Evolutionary conservation across 2,888 invertebrate genomes (phyloP), one percentile per base, ranked within the genome.

Genomic region (Acanthoscelides obtectus): DNA sequence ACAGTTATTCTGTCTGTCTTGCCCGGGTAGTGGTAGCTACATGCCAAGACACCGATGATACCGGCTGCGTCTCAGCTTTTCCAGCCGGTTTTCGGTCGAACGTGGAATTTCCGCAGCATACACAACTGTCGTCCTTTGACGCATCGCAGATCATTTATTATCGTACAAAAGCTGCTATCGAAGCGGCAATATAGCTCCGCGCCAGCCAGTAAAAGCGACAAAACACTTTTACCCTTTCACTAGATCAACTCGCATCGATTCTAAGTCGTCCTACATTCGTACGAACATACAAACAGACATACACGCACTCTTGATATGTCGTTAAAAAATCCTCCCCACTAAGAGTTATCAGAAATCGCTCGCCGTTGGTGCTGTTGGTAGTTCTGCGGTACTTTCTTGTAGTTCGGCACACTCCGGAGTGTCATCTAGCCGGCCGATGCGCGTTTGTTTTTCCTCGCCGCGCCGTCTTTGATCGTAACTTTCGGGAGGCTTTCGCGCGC

Each of bases 321-420:
- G 17, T 45, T 45, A 45, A 45, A 45, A 45, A 45, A 45, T 12
- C 45, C 12, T 45, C 45, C 45, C 45, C 45, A 45, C 45, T 45
- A 45, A 45, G 17, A 45, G 45, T 45, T 45, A 45, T 45, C 45
- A 45, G 45, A 45, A 45, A 45, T 17, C 5, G 45, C 45, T 12
- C 45, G 45, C 12, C 45, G 45, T 12, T 12, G 1, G 45, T n/a
- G n/a, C n/a, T n/a, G 8, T 72, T 68, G 64, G 71, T 71, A n/a
- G n/a, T 70, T 68, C 68, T 67, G 63, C 71, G 74, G 75, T 75
- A 69, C 74, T 74, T 71, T 73, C 74, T 75, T 72, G 74, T 22
- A 69, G 68, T 70, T 67, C 69, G 21, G 70, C 67, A 64, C 73
- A 72, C 22, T 65, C 70, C 67, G 66, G 27, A 68, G 64, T 70